These are phyloP conservation scores for Lamprotornis superbus DNA, from an alignment of 2,113 vertebrate species.

Conservation along the genomic window DNA sequence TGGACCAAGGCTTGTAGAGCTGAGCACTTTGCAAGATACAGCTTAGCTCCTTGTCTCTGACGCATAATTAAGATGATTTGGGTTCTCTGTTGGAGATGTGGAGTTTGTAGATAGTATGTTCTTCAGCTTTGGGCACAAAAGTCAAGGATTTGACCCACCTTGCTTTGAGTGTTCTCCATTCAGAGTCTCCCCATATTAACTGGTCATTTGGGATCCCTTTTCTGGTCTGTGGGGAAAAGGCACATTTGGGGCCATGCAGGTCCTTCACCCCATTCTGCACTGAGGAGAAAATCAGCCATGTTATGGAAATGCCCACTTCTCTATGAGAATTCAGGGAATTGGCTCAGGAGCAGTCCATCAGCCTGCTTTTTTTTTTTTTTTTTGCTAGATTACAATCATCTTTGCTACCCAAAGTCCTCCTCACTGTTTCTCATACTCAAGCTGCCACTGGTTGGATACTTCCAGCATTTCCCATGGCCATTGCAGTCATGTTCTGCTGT, in stretches of 20 bases:
- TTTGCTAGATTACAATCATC: background rate
- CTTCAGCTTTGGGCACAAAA: background rate
- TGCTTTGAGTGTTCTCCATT: background rate
- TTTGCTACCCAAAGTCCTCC: background rate
- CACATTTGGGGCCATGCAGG: background rate
- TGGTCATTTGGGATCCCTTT: background rate
- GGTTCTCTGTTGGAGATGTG: background rate
- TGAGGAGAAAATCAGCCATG: fast-evolving
- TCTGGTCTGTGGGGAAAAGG: background rate
- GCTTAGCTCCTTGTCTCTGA: background rate
- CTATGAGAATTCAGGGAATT: background rate
- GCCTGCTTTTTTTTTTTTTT: background rate
- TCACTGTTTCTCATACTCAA: background rate
- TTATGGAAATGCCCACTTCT: background rate
- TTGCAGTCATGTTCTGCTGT: fast-evolving
- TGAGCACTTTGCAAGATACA: background rate
- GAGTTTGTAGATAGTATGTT: fast-evolving
- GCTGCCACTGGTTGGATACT: background rate
- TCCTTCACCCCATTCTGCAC: background rate
- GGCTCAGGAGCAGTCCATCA: background rate
- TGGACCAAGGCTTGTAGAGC: background rate
- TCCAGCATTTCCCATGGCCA: fast-evolving
- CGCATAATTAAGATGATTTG: background rate
- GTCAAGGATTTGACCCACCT: background rate
- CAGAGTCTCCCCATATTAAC: background rate